Conservation (phyloP, 2,113 vertebrate species). For the Piaya cayana region DNA sequence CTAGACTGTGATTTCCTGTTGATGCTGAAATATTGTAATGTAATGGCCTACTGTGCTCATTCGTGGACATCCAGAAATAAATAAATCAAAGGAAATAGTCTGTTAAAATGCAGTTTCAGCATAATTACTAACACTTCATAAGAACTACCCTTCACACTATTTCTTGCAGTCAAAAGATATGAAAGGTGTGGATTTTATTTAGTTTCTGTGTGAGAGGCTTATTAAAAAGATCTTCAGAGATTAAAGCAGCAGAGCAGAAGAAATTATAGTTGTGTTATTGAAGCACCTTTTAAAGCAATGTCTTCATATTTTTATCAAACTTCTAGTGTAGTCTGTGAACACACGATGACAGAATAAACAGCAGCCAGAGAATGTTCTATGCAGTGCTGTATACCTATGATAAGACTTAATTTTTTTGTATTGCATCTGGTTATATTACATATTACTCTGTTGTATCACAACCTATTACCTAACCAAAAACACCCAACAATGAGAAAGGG, state of each 20-base stretch:
- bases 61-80: background rate
- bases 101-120: slow-evolving; percentile 21
- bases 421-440: background rate
- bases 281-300: background rate
- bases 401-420: background rate
- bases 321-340: background rate
- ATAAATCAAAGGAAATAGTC: background rate
- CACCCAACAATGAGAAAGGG: background rate
- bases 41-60: background rate
- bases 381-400: background rate
- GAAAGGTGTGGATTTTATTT: slow-evolving; percentile 42
- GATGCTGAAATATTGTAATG: background rate
- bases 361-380: background rate
- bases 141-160: background rate
- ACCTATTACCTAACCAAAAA: background rate
- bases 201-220: slow-evolving; percentile 19
- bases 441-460: background rate
- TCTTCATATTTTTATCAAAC: background rate
- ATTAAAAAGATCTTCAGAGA: slow-evolving; percentile 38
- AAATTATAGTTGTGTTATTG: background rate
- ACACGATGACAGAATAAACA: background rate
- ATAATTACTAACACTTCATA: background rate
- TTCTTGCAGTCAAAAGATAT: slow-evolving; percentile 19
- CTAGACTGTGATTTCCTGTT: background rate
- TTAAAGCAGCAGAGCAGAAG: slow-evolving; percentile 31